Evolutionary conservation across 1,140 invertebrate species (phyloP).

Genomic region (Cotesia vestalis): DNA sequence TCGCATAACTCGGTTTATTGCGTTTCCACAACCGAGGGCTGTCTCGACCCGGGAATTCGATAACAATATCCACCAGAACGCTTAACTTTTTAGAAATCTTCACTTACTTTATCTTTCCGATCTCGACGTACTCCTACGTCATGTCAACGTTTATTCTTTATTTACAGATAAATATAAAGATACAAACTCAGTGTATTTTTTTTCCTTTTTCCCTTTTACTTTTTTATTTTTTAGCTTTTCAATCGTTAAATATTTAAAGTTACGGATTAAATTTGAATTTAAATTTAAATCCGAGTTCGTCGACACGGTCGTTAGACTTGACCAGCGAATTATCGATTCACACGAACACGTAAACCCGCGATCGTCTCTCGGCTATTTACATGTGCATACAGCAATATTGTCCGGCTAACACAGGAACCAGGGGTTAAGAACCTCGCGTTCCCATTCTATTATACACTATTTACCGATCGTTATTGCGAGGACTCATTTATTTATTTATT

Average conservation of each 20-base stretch:
- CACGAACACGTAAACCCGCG: conserved; percentile 32
- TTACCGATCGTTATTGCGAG: conserved; percentile 40
- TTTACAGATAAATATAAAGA: background rate
- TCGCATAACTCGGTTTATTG: conserved; percentile 27
- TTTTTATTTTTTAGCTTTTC: no score
- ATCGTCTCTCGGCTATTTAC: conserved; percentile 30
- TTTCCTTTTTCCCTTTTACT: no score
- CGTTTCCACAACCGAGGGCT: conserved; percentile 19
- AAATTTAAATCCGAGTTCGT: conserved; percentile 25
- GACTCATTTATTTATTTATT: background rate
- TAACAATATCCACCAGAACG: conserved; percentile 2
- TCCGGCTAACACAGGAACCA: conserved; percentile 36
- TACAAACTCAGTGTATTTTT: background rate
- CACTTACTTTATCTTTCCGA: background rate
- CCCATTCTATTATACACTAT: conserved; percentile 50
- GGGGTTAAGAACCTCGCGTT: conserved; percentile 65
- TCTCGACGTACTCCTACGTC: background rate
- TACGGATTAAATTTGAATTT: background rate
- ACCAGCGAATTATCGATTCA: conserved; percentile 56
- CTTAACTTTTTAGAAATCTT: no score
- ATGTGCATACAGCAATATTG: conserved; percentile 23
- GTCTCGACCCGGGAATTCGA: conserved; percentile 17
- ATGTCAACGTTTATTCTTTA: no score
- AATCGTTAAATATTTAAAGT: background rate
- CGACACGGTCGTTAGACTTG: conserved; percentile 44